Evolutionary conservation across 2,797 vertebrate species (phyloP).

Genomic region (Cygnus olor): DNA sequence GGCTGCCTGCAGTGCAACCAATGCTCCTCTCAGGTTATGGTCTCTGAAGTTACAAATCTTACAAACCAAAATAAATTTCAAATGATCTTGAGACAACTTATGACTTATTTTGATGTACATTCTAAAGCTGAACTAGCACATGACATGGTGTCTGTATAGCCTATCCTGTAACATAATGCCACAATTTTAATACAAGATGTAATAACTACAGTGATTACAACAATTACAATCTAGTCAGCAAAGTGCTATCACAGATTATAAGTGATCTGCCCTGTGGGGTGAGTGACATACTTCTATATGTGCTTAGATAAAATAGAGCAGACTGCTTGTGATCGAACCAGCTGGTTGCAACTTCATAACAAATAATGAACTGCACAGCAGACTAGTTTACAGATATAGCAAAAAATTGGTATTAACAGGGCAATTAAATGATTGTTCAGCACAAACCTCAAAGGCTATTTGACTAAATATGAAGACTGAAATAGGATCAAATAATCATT

Average conservation of each 20-base stretch:
- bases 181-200: neutral
- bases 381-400: neutral
- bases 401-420: neutral
- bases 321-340: neutral
- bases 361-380: neutral
- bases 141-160: neutral
- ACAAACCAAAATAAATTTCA: neutral
- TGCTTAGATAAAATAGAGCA: neutral
- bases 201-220: neutral
- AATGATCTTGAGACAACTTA: neutral
- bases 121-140: neutral
- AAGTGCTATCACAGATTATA: neutral
- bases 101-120: neutral
- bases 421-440: neutral
- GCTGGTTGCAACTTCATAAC: neutral
- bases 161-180: neutral
- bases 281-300: neutral
- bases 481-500: neutral
- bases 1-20: neutral
- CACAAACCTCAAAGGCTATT: neutral
- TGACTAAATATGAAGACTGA: neutral
- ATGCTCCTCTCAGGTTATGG: neutral
- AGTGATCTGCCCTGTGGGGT: neutral
- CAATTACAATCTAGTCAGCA: neutral
- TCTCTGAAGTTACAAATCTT: neutral